phyloP scores from a whole-genome alignment of 2,888 invertebrate genomes.

The Cheilosia grossa region DNA sequence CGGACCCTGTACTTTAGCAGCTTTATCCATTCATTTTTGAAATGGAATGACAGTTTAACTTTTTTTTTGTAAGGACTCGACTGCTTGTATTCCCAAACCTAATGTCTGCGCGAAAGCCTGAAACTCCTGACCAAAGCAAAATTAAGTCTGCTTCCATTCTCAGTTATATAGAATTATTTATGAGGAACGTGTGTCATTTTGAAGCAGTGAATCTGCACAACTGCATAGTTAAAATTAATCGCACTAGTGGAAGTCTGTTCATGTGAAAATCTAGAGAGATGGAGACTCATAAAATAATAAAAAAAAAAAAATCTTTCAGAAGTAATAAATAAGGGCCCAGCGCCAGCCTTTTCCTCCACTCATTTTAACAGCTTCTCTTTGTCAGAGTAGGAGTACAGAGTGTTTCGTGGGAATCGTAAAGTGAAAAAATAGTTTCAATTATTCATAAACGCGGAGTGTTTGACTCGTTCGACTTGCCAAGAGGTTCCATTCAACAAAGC shows the following conservation, averaged over 20 bases:
- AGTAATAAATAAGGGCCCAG: constrained; percentile 28
- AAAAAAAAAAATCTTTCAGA: constrained; percentile 12
- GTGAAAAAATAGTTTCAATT: constrained; percentile 5
- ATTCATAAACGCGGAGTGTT: constrained; percentile 19
- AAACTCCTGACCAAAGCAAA: too few species aligned
- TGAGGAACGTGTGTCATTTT: not conserved
- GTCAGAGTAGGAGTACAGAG: not conserved
- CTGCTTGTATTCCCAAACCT: too few species aligned
- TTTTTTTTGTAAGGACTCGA: too few species aligned
- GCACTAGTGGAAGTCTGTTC: too few species aligned
- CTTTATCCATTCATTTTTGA: too few species aligned
- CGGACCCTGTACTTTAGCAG: too few species aligned
- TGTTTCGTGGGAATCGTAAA: constrained; percentile 15
- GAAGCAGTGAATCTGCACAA: not conserved
- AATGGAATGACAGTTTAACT: too few species aligned
- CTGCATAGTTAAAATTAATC: constrained; percentile 1
- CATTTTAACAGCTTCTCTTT: not conserved
- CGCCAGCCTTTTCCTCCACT: not conserved
- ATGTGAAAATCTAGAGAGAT: not conserved
- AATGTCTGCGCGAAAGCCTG: too few species aligned
- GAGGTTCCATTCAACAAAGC: not conserved
- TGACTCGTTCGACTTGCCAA: constrained; percentile 11
- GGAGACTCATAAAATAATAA: not conserved
- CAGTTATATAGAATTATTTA: not conserved
- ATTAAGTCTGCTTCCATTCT: too few species aligned